Base-by-base conservation (phyloP, 2,113 vertebrate genomes). In the Rhodinocichla rosea region DNA sequence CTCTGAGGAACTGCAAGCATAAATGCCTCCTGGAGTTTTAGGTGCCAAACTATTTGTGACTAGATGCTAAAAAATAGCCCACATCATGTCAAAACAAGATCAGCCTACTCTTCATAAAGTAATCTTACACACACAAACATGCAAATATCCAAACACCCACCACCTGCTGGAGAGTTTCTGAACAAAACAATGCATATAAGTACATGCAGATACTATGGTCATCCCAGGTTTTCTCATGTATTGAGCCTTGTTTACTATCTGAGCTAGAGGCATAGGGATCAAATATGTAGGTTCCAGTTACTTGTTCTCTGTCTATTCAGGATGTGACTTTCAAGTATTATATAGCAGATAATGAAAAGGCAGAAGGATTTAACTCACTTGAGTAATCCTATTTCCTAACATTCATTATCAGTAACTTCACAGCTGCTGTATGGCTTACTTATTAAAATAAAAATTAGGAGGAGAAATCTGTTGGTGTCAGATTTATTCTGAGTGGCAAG, bases 361-460 rank as follows among this genome's bases (percentile, higher is more conserved):
- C 47, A 95, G 77, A 96, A 94, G 94, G 84, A 95, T 96, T 97
- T 96, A 92, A 90, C 82, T 94, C 92, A 83, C 90, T 84, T 92
- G 47, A 97, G 68, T 95, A 96, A 97, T 95, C 87, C 60, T 86
- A 89, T 96, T 97, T 94, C 79, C 62, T 91, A 96, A 84, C n/a
- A 64, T 83, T 94, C 92, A 94, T 95, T 96, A 97, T 95, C 93
- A 96, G 92, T 87, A 95, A 92, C 44, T 93, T 96, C 69, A 83
- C 63, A 97, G 94, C 69, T 92, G 52, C 53, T 78, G 10, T 86
- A 76, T 70, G 69, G 80, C 45, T 96, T 96, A 81, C 53, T 95
- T 97, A 94, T 82, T 95, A 95, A 95, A 90, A 56, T 73, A 83
- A 97, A 96, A 95, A 93, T 65, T 89, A 96, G 59, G 55, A 89